Evolutionary conservation across 37 sponge, comb jelly and placozoan species (phyloP).

Genomic region (Mnemiopsis leidyi): DNA sequence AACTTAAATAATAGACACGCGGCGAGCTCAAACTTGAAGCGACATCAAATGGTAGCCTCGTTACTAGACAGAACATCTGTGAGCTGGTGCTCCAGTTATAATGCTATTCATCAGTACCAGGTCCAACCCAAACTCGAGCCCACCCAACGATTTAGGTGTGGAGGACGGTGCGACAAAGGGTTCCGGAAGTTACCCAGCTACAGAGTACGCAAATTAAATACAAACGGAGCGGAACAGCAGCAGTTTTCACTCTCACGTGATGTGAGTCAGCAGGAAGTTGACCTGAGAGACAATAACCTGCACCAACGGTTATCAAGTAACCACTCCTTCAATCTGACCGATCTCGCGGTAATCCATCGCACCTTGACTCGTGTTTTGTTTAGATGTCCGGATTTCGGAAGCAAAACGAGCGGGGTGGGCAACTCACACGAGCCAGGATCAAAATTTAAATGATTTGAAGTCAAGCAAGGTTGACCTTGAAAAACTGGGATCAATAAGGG

Average conservation of each 20-base stretch:
- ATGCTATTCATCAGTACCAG: neutral
- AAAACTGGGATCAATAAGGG: neutral
- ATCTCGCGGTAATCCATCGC: neutral
- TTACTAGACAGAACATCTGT: neutral
- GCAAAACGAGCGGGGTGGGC: neutral
- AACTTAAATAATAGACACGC: neutral
- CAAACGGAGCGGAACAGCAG: neutral
- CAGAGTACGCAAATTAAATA: neutral
- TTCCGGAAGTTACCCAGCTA: neutral
- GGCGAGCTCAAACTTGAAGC: neutral
- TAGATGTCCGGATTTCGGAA: neutral
- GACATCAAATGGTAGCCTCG: neutral
- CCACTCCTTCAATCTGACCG: neutral
- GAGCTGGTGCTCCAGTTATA: neutral
- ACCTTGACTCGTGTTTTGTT: neutral
- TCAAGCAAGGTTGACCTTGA: neutral
- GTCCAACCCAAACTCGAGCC: neutral
- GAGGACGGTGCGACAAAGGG: neutral
- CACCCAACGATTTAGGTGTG: neutral
- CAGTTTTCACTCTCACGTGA: neutral
- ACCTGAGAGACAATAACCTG: neutral
- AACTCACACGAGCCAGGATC: neutral
- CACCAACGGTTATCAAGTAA: neutral
- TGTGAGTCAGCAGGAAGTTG: neutral
- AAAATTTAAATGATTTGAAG: neutral